These are phyloP conservation scores for Strix uralensis DNA, from an alignment of 2,113 vertebrate species.

Conservation along the genomic window DNA sequence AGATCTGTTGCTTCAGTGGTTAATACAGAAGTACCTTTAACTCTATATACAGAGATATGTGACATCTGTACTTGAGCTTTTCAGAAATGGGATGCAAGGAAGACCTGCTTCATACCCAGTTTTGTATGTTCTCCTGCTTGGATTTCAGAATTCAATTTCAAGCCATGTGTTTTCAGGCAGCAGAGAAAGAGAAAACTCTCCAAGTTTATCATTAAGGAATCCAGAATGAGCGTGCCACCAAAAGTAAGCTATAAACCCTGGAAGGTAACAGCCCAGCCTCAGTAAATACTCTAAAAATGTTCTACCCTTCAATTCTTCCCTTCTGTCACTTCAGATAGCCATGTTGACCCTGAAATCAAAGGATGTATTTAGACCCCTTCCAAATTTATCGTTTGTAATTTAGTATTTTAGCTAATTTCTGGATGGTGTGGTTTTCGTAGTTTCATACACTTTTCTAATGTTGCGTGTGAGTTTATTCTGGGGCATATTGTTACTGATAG, in stretches of 20 bases:
- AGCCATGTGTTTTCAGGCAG: neutral
- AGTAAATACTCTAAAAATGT: neutral
- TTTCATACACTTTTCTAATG: neutral
- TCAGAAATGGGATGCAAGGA: neutral
- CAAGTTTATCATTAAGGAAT: neutral
- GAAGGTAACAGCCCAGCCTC: neutral
- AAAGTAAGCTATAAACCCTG: neutral
- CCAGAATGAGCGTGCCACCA: neutral
- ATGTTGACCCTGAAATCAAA: neutral
- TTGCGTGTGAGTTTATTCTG: neutral
- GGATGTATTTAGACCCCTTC: neutral
- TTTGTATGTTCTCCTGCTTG: neutral
- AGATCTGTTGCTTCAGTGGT: neutral
- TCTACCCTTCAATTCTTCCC: neutral
- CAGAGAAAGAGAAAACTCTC: neutral
- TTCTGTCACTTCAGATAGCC: neutral
- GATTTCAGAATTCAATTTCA: neutral
- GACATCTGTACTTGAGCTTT: neutral
- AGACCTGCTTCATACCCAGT: neutral
- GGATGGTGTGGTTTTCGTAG: neutral
- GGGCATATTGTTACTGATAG: neutral
- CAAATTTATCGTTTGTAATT: neutral
- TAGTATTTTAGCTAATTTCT: neutral
- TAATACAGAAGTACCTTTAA: neutral
- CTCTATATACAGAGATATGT: too few relatives aligned